Conservation (phyloP, 2,888 invertebrate species). For the Ochlodes sylvanus region DNA sequence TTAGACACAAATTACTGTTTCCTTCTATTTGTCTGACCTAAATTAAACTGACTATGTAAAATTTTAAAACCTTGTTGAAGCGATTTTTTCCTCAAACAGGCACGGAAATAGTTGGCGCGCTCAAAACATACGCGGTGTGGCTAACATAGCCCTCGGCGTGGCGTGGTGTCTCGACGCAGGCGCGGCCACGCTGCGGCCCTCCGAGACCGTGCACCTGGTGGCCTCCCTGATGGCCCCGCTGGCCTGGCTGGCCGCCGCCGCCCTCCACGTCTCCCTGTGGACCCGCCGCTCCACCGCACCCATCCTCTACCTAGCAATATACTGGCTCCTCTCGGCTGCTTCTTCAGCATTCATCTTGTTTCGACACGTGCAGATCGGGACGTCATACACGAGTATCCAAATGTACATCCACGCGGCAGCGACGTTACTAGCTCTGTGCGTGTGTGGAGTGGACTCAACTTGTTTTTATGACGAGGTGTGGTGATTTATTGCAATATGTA, state of each 20-base stretch:
- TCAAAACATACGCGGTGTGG: constrained; percentile 69
- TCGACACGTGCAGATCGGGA: constrained; percentile 53
- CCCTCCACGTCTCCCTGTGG: constrained; percentile 72
- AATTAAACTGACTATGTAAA: too few relatives aligned
- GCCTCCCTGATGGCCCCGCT: constrained; percentile 66
- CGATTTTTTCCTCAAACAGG: constrained; percentile 19
- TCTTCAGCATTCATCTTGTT: constrained; percentile 64
- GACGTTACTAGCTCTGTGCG: constrained; percentile 58
- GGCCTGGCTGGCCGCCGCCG: constrained; percentile 74
- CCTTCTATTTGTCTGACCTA: too few relatives aligned
- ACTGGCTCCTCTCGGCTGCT: constrained; percentile 70
- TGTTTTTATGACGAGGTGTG: constrained; percentile 82
- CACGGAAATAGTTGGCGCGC: constrained; percentile 64
- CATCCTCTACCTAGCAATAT: constrained; percentile 74
- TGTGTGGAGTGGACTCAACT: constrained; percentile 67
- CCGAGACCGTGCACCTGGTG: constrained; percentile 62
- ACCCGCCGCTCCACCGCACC: constrained; percentile 70
- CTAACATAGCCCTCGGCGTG: constrained; percentile 61
- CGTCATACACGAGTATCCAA: constrained; percentile 56
- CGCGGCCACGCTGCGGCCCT: constrained; percentile 60
- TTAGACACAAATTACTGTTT: too few relatives aligned
- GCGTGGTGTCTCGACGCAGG: constrained; percentile 70
- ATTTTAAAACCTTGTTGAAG: background rate
- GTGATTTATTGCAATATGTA: constrained; percentile 52
- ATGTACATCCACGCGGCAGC: constrained; percentile 65